These are phyloP conservation scores for Manduca sexta DNA, from an alignment of 1,140 invertebrate species.

Conservation along the genomic window DNA sequence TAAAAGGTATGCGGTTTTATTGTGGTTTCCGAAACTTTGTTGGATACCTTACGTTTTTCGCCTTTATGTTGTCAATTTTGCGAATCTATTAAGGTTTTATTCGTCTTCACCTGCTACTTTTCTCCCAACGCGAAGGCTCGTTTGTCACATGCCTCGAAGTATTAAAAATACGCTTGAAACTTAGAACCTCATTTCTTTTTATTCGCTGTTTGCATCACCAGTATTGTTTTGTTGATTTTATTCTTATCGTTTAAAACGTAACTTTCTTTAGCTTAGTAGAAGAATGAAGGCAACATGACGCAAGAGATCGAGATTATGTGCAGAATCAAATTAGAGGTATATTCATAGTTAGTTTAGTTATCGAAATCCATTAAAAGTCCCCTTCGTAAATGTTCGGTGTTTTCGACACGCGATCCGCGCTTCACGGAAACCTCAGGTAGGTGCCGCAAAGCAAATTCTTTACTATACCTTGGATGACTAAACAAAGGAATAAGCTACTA, in stretches of 20 bases:
- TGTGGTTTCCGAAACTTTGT: conserved; percentile 52
- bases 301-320: conserved; percentile 2
- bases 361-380: conserved; percentile 24
- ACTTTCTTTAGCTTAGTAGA: not conserved
- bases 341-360: conserved; percentile 22
- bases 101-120: conserved; percentile 35
- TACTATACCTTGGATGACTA: conserved; percentile 22
- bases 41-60: conserved; percentile 34
- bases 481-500: conserved; percentile 19
- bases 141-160: conserved; percentile 18
- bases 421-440: conserved; percentile 53
- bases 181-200: not conserved
- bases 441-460: conserved; percentile 29
- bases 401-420: conserved; percentile 35
- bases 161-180: conserved; percentile 16
- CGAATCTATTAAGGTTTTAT: conserved; percentile 48
- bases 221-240: not conserved
- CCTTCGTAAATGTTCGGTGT: conserved; percentile 41
- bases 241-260: not conserved
- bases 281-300: not conserved
- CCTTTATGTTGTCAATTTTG: conserved; percentile 36
- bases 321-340: conserved; percentile 6
- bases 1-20: conserved; percentile 53
- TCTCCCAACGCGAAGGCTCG: conserved; percentile 3
- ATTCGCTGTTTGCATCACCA: not conserved